A percentile compares a stretch with the other conserved stretches of the same genome.
Conservation (phyloP, 2,797 vertebrate genomes). For the Scolopax bukidnonensis region DNA sequence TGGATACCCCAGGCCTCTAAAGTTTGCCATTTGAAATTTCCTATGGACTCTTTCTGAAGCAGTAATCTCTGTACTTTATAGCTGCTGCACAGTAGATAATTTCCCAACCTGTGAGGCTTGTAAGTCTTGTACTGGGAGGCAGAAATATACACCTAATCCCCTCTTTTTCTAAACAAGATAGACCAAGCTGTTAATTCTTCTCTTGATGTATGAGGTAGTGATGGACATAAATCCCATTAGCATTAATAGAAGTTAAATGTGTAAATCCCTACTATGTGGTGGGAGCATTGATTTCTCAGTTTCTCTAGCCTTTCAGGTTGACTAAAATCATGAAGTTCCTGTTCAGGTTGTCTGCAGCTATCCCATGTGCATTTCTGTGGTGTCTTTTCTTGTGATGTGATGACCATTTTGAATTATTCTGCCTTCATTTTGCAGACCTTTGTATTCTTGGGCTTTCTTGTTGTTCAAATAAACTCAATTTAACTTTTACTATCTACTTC, state of each 20-base stretch:
- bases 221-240: slow-evolving; percentile 32
- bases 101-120: neutral
- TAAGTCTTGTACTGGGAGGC: neutral
- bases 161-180: slow-evolving; percentile 14
- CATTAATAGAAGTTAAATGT: slow-evolving; percentile 29
- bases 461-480: neutral
- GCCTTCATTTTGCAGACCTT: neutral
- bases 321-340: neutral
- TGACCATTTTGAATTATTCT: neutral
- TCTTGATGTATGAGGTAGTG: neutral
- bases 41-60: neutral
- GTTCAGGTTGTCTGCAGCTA: neutral
- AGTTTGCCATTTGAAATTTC: neutral
- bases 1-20: neutral
- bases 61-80: neutral
- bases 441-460: neutral
- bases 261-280: neutral
- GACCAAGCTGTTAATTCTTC: slow-evolving; percentile 25
- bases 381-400: neutral
- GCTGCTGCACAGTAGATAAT: neutral
- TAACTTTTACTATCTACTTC: neutral
- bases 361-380: neutral
- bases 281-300: slow-evolving; percentile 22
- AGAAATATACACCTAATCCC: slow-evolving; percentile 28
- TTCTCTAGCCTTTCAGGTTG: neutral